Conservation (phyloP, 2,888 invertebrate genomes). For the Athalia circularis region DNA sequence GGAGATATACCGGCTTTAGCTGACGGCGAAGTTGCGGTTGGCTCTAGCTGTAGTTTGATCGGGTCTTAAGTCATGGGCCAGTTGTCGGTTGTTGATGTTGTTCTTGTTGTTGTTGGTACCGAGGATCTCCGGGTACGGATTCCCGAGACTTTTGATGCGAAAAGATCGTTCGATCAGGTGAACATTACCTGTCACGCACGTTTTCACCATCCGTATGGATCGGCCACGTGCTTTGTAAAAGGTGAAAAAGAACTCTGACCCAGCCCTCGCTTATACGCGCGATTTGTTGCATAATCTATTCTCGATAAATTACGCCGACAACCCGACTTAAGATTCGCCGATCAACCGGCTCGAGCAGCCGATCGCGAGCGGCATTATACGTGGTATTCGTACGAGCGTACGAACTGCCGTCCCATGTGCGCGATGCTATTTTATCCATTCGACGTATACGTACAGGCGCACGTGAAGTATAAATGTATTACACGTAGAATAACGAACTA, state of each 20-base stretch:
- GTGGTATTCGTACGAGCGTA: not conserved
- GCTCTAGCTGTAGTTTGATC: slow-evolving; percentile 14
- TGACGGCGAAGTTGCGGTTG: not conserved
- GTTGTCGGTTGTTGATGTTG: no score
- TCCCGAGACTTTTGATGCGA: slow-evolving; percentile 16
- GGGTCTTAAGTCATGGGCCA: slow-evolving; percentile 18
- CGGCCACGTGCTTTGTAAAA: slow-evolving; percentile 14
- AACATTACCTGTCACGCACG: slow-evolving; percentile 32
- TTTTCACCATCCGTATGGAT: slow-evolving; percentile 16
- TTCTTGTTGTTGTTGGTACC: no score
- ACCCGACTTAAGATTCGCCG: slow-evolving; percentile 26
- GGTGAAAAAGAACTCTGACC: slow-evolving; percentile 29
- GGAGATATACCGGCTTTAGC: slow-evolving; percentile 9
- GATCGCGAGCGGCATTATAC: not conserved
- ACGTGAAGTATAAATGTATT: no score
- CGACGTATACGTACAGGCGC: not conserved
- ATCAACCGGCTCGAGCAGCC: not conserved
- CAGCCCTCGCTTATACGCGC: slow-evolving; percentile 18
- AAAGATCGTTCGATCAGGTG: slow-evolving; percentile 22
- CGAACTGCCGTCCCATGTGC: no score
- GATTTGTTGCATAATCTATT: slow-evolving; percentile 39
- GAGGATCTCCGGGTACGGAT: no score
- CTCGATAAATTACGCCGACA: slow-evolving; percentile 32
- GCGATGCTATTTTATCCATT: not conserved
- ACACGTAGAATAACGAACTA: no score